Percentiles rank a stretch among this genome's conserved stretches.
Conservation (phyloP, 1,140 invertebrate species). For the Bicyclus anynana region DNA sequence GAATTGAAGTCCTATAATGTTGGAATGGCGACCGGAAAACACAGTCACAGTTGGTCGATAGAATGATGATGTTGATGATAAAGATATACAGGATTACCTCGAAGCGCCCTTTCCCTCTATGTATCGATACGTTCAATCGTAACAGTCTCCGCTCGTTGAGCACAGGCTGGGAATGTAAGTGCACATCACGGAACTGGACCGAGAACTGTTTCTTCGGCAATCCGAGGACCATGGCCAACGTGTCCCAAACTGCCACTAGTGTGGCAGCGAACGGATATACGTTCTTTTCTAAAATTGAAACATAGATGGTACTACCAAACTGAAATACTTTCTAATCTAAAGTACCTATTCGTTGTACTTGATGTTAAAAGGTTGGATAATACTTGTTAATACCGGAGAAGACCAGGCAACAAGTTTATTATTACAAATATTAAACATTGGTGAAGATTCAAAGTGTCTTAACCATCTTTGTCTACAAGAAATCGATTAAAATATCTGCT, state of each 20-base stretch:
- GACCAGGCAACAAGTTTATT: too few relatives aligned
- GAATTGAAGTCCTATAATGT: too few relatives aligned
- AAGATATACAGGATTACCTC: constrained; percentile 32
- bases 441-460: too few relatives aligned
- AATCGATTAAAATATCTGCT: too few relatives aligned
- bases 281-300: constrained; percentile 23
- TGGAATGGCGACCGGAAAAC: too few relatives aligned
- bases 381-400: too few relatives aligned
- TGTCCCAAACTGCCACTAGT: constrained; percentile 48
- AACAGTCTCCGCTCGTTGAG: constrained; percentile 34
- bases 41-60: too few relatives aligned
- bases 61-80: background rate
- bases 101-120: constrained; percentile 41
- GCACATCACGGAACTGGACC: constrained; percentile 38
- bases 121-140: constrained; percentile 26
- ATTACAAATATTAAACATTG: too few relatives aligned
- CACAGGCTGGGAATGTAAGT: constrained; percentile 35
- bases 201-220: constrained; percentile 26
- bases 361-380: too few relatives aligned
- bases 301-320: background rate
- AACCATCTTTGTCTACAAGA: too few relatives aligned
- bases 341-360: too few relatives aligned
- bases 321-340: background rate
- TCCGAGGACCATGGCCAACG: constrained; percentile 37
- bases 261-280: constrained; percentile 40